Conservation (phyloP, 2,113 vertebrate species). For the Marcusenius ussheri region DNA sequence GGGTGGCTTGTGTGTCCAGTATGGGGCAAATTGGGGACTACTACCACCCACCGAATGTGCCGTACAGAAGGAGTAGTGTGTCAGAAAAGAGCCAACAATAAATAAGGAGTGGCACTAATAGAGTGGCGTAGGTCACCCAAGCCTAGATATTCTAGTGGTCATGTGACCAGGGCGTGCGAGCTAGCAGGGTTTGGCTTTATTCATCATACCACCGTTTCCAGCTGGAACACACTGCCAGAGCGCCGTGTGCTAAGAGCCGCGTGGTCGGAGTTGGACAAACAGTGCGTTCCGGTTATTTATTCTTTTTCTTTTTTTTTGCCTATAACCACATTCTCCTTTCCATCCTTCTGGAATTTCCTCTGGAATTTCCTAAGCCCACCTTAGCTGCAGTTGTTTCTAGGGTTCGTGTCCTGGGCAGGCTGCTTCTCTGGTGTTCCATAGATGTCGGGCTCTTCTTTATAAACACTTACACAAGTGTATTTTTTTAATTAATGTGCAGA, state of each 20-base stretch:
- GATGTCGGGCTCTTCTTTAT: neutral
- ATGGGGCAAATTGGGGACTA: neutral
- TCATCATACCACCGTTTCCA: neutral
- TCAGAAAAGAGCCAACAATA: neutral
- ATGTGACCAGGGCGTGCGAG: neutral
- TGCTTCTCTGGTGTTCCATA: neutral
- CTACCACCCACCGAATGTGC: neutral
- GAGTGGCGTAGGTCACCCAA: neutral
- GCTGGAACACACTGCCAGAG: neutral
- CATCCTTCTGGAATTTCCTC: neutral
- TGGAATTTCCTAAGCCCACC: neutral
- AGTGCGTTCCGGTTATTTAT: neutral
- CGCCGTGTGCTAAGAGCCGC: neutral
- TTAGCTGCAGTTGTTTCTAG: neutral
- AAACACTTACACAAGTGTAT: neutral
- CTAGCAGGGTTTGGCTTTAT: neutral
- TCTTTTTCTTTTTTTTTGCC: neutral
- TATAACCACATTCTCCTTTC: conserved; percentile 4
- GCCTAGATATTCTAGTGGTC: neutral
- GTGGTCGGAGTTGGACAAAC: neutral
- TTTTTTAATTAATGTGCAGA: neutral
- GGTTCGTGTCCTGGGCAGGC: neutral
- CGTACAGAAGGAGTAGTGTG: neutral
- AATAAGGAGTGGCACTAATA: neutral
- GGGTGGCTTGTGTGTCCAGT: neutral